These are phyloP conservation scores for Lucifuga dentata DNA, from an alignment of 2,113 vertebrate genomes.

Conservation along the genomic window DNA sequence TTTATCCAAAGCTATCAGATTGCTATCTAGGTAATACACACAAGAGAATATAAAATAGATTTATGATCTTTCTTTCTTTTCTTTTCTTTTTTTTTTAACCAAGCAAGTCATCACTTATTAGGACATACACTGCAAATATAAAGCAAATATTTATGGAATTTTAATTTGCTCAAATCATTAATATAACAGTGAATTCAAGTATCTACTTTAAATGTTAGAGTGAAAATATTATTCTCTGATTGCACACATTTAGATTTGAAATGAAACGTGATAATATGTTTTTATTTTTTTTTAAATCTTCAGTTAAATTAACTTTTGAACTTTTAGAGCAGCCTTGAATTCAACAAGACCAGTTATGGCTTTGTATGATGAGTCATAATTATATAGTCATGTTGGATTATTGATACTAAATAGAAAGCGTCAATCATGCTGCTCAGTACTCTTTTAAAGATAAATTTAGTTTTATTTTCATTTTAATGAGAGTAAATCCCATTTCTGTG, in stretches of 20 bases:
- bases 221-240: conserved; percentile 75
- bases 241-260: conserved; percentile 68
- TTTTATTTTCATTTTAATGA: conserved; percentile 50
- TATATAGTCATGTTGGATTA: conserved; percentile 44
- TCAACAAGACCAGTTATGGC: conserved; percentile 76
- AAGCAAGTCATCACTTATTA: conserved; percentile 63
- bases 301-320: conserved; percentile 59
- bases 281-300: conserved; percentile 43
- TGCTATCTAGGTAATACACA: conserved; percentile 74
- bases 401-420: conserved; percentile 47
- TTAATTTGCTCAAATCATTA: conserved; percentile 68
- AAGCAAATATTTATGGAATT: conserved; percentile 71
- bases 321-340: conserved; percentile 61
- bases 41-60: conserved; percentile 80
- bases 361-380: conserved; percentile 67
- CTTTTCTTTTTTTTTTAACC: conserved; percentile 64
- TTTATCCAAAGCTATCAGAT: conserved; percentile 73
- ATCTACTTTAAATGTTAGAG: conserved; percentile 74
- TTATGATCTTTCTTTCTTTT: conserved; percentile 57
- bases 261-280: conserved; percentile 52
- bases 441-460: conserved; percentile 44
- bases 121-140: conserved; percentile 74
- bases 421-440: conserved; percentile 59
- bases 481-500: conserved; percentile 54
- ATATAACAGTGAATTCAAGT: conserved; percentile 79